phyloP scores from a whole-genome alignment of 2,888 invertebrate genomes.

The Drosophila cognata region DNA sequence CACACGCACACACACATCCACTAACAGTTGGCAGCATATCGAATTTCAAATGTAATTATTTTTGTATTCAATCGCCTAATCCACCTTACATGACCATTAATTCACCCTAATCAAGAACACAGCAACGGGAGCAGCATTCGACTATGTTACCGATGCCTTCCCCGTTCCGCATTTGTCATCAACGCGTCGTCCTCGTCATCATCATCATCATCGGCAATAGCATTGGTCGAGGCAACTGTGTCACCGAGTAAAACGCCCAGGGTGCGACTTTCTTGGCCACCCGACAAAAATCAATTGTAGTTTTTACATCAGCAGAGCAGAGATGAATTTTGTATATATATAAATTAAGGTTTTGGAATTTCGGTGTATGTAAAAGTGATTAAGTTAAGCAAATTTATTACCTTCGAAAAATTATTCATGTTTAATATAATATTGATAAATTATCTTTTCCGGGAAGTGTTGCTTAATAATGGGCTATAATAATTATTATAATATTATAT shows the following conservation, averaged over 20 bases:
- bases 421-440: background rate
- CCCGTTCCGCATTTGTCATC: constrained; percentile 65
- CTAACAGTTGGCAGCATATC: constrained; percentile 78
- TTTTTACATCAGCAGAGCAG: background rate
- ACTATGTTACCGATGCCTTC: constrained; percentile 13
- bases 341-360: background rate
- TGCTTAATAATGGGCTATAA: background rate
- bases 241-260: constrained; percentile 34
- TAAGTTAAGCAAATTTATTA: background rate
- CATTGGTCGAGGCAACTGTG: constrained; percentile 31
- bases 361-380: accelerated
- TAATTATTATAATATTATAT: background rate
- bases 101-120: constrained; percentile 83
- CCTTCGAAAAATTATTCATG: background rate
- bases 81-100: constrained; percentile 85
- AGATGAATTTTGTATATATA: background rate
- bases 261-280: constrained; percentile 27
- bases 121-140: constrained; percentile 15
- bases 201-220: constrained; percentile 27
- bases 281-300: constrained; percentile 38
- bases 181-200: constrained; percentile 68
- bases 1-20: constrained; percentile 7
- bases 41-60: constrained; percentile 84
- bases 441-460: background rate
- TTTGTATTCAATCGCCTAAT: constrained; percentile 83